Conservation (phyloP, 2,888 invertebrate species). For the Mythimna albipuncta region DNA sequence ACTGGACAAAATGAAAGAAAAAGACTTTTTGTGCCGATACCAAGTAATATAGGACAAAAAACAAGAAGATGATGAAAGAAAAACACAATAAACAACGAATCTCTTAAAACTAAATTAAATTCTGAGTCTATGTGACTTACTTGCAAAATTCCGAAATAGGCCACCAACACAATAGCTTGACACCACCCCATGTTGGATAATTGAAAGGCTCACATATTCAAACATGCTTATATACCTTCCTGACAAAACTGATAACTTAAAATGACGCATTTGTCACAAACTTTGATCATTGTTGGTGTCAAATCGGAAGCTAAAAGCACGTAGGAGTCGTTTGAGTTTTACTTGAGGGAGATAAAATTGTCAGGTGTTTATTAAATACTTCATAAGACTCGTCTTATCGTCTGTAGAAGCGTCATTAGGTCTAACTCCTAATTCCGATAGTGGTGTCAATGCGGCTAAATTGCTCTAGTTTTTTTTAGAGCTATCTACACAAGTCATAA, state of each 20-base stretch:
- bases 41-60: too few relatives aligned
- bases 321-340: conserved; percentile 66
- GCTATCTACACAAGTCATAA: not conserved
- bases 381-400: conserved; percentile 37
- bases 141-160: conserved; percentile 74
- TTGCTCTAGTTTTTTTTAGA: conserved; percentile 21
- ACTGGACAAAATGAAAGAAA: too few relatives aligned
- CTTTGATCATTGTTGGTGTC: conserved; percentile 58
- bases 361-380: conserved; percentile 62
- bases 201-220: conserved; percentile 49
- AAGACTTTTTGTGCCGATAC: too few relatives aligned
- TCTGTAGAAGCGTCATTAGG: conserved; percentile 18
- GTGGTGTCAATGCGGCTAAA: conserved; percentile 14
- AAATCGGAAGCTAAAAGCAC: conserved; percentile 67
- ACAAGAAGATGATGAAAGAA: not conserved
- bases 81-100: not conserved
- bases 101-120: not conserved
- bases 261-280: conserved; percentile 71
- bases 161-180: conserved; percentile 66
- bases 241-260: conserved; percentile 67
- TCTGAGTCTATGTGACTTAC: conserved; percentile 65
- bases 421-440: conserved; percentile 19
- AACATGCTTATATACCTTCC: conserved; percentile 74
- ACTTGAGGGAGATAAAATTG: conserved; percentile 55
- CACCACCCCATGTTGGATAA: conserved; percentile 73